These are phyloP conservation scores for Scaptomyza polygonia DNA, from an alignment of 2,888 invertebrate genomes.

Conservation along the genomic window DNA sequence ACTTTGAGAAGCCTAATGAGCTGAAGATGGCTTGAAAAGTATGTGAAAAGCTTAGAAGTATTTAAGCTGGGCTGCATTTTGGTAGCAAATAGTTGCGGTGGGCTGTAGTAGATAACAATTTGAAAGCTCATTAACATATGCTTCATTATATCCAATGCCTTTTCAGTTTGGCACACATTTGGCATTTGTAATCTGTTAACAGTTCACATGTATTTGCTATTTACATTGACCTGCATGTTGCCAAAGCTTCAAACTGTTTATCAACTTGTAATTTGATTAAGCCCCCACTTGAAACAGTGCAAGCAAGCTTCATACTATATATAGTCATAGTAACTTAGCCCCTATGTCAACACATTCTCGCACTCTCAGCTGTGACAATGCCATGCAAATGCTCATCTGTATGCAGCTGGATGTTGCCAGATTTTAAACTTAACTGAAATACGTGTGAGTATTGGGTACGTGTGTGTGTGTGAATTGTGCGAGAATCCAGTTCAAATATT, in stretches of 20 bases:
- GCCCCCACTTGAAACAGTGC: constrained; percentile 8
- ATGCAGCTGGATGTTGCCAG: constrained; percentile 38
- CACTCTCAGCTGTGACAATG: constrained; percentile 7
- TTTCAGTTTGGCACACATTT: constrained; percentile 17
- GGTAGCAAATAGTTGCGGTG: neutral
- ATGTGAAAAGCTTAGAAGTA: neutral
- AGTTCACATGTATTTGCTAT: constrained; percentile 58
- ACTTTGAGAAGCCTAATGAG: constrained; percentile 22
- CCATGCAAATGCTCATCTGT: constrained; percentile 51
- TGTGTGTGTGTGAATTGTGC: constrained; percentile 12
- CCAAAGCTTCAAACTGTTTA: constrained; percentile 49
- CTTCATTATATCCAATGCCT: constrained; percentile 30
- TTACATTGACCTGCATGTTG: constrained; percentile 60
- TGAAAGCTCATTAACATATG: constrained; percentile 42
- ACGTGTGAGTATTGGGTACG: constrained; percentile 27
- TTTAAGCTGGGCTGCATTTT: neutral
- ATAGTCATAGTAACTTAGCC: neutral
- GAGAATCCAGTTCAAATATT: constrained; percentile 70
- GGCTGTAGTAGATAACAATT: constrained; percentile 4
- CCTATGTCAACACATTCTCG: constrained; percentile 36
- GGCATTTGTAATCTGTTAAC: constrained; percentile 35
- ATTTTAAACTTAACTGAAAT: constrained; percentile 49
- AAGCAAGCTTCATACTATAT: neutral
- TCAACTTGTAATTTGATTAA: constrained; percentile 63
- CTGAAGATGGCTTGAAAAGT: constrained; percentile 15